Evolutionary conservation across 2,797 vertebrate genomes (phyloP).

Genomic region (Danio aesculapii): DNA sequence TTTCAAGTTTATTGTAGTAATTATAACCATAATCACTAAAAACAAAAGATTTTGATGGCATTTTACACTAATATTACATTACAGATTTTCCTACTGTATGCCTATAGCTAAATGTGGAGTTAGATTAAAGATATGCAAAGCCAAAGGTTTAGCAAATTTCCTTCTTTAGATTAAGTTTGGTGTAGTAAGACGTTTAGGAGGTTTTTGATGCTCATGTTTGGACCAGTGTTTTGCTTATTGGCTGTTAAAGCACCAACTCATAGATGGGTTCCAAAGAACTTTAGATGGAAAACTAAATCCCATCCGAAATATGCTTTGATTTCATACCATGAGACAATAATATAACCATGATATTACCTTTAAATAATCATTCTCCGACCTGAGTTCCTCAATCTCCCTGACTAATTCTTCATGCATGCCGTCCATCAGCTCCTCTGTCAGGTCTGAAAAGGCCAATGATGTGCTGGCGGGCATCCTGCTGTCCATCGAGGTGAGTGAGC

Average conservation of each 20-base stretch:
- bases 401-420: constrained; percentile 88
- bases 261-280: background rate
- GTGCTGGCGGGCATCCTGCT: constrained; percentile 92
- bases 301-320: background rate
- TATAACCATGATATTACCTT: constrained; percentile 82
- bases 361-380: constrained; percentile 97
- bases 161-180: background rate
- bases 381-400: constrained; percentile 93
- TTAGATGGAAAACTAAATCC: background rate
- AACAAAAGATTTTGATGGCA: background rate
- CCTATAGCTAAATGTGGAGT: too few relatives aligned
- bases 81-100: background rate
- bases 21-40: background rate
- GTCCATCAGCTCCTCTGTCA: constrained; percentile 95
- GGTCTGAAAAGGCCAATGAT: constrained; percentile 95
- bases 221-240: constrained; percentile 9
- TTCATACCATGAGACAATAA: background rate
- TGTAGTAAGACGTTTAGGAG: background rate
- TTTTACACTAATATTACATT: background rate
- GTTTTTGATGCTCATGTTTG: background rate
- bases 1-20: background rate
- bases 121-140: background rate
- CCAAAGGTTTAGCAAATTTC: background rate
- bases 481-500: constrained; percentile 87
- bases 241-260: background rate